Conservation (phyloP, 2,797 vertebrate species). For the Rhinoraja longicauda region DNA sequence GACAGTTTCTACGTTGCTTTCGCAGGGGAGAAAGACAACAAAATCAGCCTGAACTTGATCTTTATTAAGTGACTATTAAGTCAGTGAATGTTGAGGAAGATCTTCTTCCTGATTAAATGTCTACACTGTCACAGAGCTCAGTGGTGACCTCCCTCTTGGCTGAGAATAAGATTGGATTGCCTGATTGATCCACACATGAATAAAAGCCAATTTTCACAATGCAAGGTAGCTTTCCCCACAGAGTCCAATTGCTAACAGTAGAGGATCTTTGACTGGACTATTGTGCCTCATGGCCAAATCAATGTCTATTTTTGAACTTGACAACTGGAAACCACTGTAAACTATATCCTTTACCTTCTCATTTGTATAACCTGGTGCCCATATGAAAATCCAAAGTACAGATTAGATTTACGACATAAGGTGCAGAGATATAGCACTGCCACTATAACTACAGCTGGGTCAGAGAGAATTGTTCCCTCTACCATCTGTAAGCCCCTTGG, state of each 20-base stretch:
- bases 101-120: not conserved
- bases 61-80: not conserved
- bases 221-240: no score
- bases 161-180: not conserved
- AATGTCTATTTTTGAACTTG: not conserved
- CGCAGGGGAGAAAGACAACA: not conserved
- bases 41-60: not conserved
- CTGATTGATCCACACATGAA: not conserved
- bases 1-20: not conserved
- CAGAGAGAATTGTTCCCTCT: no score
- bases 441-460: not conserved
- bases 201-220: not conserved
- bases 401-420: conserved; percentile 87
- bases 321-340: not conserved
- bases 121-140: not conserved
- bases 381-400: conserved; percentile 80
- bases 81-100: not conserved
- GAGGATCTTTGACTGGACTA: not conserved
- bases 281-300: not conserved
- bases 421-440: not conserved
- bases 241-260: not conserved
- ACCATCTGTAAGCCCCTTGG: not conserved
- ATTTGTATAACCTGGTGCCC: not conserved
- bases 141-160: not conserved
- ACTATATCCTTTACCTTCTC: not conserved